Evolutionary conservation across 2,888 invertebrate species (phyloP).

Genomic region (Perdita meconis): DNA sequence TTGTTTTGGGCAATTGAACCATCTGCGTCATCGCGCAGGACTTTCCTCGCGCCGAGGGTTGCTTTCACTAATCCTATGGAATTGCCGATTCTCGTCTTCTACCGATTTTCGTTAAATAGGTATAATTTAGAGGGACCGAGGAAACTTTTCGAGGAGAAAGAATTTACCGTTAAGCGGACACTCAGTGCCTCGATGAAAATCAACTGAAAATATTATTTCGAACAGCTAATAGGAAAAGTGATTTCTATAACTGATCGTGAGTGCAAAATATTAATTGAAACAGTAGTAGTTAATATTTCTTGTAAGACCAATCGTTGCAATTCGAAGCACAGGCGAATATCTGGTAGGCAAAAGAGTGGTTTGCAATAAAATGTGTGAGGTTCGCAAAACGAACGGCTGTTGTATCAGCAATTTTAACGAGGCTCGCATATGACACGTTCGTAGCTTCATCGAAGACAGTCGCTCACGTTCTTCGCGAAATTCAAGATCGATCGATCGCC

Average conservation of each 20-base stretch:
- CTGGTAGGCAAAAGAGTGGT: conserved; percentile 46
- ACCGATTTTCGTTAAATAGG: conserved; percentile 8
- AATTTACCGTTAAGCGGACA: neutral
- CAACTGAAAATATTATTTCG: neutral
- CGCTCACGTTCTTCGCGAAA: conserved; percentile 51
- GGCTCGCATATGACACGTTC: conserved; percentile 56
- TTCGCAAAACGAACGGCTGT: conserved; percentile 75
- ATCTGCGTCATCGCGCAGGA: conserved; percentile 3
- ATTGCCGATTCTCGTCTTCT: conserved; percentile 31
- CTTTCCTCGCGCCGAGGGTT: conserved; percentile 11
- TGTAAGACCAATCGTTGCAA: conserved; percentile 43
- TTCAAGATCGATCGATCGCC: conserved; percentile 57
- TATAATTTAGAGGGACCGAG: neutral
- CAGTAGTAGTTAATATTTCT: neutral
- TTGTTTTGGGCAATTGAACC: conserved; percentile 13
- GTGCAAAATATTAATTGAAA: conserved; percentile 9
- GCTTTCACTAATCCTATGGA: conserved; percentile 29
- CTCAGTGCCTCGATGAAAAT: neutral
- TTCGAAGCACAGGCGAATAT: conserved; percentile 40
- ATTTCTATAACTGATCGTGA: neutral
- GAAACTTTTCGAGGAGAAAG: neutral
- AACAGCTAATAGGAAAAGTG: neutral
- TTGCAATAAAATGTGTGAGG: conserved; percentile 71
- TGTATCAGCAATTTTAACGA: conserved; percentile 76
- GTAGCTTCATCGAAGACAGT: conserved; percentile 59